Evolutionary conservation across 2,888 invertebrate genomes (phyloP), one percentile per base, ranked within the genome.

Genomic region (Tachina lurida): DNA sequence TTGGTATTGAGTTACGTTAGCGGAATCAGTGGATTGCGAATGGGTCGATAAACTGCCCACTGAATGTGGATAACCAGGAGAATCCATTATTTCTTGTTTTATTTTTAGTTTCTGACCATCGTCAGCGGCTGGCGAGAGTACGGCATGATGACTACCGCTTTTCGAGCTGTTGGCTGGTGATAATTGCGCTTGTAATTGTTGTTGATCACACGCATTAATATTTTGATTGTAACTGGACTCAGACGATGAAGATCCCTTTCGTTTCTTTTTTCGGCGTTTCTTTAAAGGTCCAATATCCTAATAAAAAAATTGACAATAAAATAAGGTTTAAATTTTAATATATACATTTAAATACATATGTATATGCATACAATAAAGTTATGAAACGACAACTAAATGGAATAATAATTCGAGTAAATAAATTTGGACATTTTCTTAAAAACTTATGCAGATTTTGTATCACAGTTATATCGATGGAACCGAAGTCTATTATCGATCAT

Each of bases 191-290:
- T 79, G 78, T 10, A 45, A 52, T 41, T 62, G 74, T 10, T n/a
- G 67, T 19, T 65, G 75, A 10, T 63, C 79, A 10, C 43, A 45
- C 3, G 22, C 17, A 43, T 54, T 62, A 62, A 62, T 10, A 49
- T 63, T 86, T 83, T 90, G 91, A 84, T 90, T 89, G 80, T 89
- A 91, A 58, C 90, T 91, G 7, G 93, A 93, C 81, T 93, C 92
- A 2, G 93, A 93, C 9, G 92, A 93, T 41, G 92, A 91, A 7
- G 93, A 92, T 2, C 92, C 92, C 87, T 92, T 91, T 74, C 92
- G 91, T 84, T 92, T 92, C 89, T 93, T 93, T 89, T 93, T 93
- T 75, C 93, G 91, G 10, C 93, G 91, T 80, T 93, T 93, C 86
- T 93, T 93, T 19, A 92, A 85, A 2, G 92, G 91, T 47, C 92